Conservation (phyloP, 2,888 invertebrate species). For the Eueremaeus valkanovi region DNA sequence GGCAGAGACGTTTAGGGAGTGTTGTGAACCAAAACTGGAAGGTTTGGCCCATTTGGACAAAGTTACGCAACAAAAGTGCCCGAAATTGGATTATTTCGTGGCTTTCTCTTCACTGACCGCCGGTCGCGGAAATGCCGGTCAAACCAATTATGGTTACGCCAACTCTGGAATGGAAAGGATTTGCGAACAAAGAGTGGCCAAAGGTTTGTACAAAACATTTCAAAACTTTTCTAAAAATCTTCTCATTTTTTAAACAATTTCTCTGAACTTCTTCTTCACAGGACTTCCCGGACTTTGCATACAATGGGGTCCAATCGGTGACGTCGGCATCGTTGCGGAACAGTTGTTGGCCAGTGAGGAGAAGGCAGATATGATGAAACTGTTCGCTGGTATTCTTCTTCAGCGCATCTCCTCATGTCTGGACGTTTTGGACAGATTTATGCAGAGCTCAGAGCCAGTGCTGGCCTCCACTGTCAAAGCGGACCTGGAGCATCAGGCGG, state of each 20-base stretch:
- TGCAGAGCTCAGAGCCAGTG: constrained; percentile 79
- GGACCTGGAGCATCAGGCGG: constrained; percentile 49
- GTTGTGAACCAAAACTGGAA: constrained; percentile 75
- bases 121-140: constrained; percentile 92
- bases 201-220: constrained; percentile 49
- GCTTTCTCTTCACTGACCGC: constrained; percentile 94
- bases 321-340: constrained; percentile 87
- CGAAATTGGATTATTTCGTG: constrained; percentile 81
- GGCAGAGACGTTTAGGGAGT: constrained; percentile 71
- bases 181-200: constrained; percentile 72
- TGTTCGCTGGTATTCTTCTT: constrained; percentile 91
- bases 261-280: too few relatives aligned
- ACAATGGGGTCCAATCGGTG: constrained; percentile 98
- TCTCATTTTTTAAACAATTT: not conserved
- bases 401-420: constrained; percentile 91
- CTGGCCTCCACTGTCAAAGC: constrained; percentile 57
- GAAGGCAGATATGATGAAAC: constrained; percentile 64
- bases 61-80: constrained; percentile 70
- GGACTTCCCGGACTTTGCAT: constrained; percentile 62
- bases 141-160: constrained; percentile 91
- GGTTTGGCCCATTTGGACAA: constrained; percentile 77
- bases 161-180: constrained; percentile 97
- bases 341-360: constrained; percentile 80
- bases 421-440: constrained; percentile 77
- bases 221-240: not conserved